These are phyloP conservation scores for Astropecten irregularis DNA, from an alignment of 53 echinoderm and acorn worm genomes.

Conservation along the genomic window DNA sequence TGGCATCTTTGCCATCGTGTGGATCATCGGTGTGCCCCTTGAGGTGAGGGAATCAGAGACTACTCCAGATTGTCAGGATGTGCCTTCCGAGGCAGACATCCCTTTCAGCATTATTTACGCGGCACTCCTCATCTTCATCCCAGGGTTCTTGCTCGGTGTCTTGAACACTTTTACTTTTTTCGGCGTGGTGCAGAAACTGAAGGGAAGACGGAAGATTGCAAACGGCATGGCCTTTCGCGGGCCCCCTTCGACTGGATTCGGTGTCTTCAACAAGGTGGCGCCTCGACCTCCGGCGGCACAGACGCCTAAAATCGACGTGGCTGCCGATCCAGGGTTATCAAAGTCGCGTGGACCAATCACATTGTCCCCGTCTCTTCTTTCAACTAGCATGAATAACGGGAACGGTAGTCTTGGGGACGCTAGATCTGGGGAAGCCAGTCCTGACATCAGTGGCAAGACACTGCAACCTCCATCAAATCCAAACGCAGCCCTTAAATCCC, in stretches of 20 bases:
- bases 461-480: background rate
- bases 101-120: conserved; percentile 61
- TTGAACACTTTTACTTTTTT: conserved; percentile 50
- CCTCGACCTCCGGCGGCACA: background rate
- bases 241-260: background rate
- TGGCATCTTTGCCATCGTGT: conserved; percentile 41
- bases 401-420: no score
- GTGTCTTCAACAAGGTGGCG: background rate
- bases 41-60: conserved; percentile 37
- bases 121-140: conserved; percentile 62
- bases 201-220: conserved; percentile 20
- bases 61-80: conserved; percentile 61
- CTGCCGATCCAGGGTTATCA: no score
- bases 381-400: background rate
- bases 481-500: no score
- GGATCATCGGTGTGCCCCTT: conserved; percentile 41
- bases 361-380: background rate
- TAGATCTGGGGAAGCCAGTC: no score
- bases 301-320: no score
- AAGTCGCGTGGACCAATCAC: background rate
- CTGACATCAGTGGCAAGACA: no score
- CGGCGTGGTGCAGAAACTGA: conserved; percentile 35
- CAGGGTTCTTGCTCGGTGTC: conserved; percentile 24
- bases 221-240: background rate
- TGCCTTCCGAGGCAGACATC: conserved; percentile 60